Conservation (phyloP, 37 sponge, comb jelly and placozoan genomes). For the Dysidea cf. avara region DNA sequence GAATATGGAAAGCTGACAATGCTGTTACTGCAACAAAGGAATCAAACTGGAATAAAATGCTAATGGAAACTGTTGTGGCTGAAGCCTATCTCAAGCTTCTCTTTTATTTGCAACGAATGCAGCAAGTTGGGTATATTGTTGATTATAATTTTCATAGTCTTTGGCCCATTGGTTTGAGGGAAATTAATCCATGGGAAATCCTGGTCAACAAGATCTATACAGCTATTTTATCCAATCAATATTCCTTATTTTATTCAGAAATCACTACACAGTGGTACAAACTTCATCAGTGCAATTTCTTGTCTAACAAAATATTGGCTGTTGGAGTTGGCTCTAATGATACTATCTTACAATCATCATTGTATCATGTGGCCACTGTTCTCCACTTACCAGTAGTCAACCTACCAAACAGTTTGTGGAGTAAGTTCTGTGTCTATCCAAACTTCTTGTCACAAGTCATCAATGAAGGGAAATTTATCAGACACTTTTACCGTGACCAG, state of each 20-base stretch:
- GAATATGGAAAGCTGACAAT: too few species aligned
- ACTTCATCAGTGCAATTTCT: slow-evolving; percentile 13
- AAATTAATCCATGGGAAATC: slow-evolving; percentile 34
- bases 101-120: slow-evolving; percentile 1
- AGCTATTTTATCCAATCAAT: background rate
- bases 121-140: background rate
- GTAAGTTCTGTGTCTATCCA: too few species aligned
- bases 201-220: slow-evolving; percentile 1
- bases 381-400: slow-evolving; percentile 24
- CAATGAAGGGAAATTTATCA: too few species aligned
- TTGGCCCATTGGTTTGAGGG: slow-evolving; percentile 39
- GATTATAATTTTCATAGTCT: slow-evolving; percentile 29
- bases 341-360: background rate
- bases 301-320: slow-evolving; percentile 11
- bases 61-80: slow-evolving; percentile 37
- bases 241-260: slow-evolving; percentile 32
- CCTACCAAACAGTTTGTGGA: too few species aligned
- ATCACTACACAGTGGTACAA: slow-evolving; percentile 12
- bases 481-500: too few species aligned
- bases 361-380: background rate
- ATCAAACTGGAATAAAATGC: slow-evolving; percentile 30
- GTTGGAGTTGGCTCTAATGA: background rate
- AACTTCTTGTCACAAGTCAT: too few species aligned
- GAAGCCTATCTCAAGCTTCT: slow-evolving; percentile 28
- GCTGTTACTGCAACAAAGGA: too few species aligned